Base-by-base conservation (phyloP, 2,797 vertebrate species). In the Benthosema pterotum region DNA sequence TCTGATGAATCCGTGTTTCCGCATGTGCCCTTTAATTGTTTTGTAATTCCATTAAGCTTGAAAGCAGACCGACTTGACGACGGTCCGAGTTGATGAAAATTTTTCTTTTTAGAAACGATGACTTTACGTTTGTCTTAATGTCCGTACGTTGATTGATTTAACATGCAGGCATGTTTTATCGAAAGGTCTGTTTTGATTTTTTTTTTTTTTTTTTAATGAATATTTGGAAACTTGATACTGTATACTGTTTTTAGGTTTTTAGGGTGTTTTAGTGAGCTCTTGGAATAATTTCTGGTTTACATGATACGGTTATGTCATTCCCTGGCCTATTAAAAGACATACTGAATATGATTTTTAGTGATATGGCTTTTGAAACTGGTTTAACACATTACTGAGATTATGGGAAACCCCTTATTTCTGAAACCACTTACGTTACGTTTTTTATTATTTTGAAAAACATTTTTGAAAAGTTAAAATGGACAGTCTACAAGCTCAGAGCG, bases 151-250 rank as follows among this genome's bases (percentile, higher is more conserved):
- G 65, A 67, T 74, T 87, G 65, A 67, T 91, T 91, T 90, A 92
- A 93, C 89, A 93, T 94, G 90, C 92, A 85, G 93, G 93, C 94
- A 92, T 94, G 92, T 95, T 93, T 80, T 83, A 83, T 83, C 83
- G 60, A 78, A n/a, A 86, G 42, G 60, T 67, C 60, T 70, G 67
- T 52, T 48, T n/a, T 57, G 52, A 66, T 47, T 46, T 55, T 51
- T 63, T 42, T 71, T 55, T n/a, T n/a, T n/a, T n/a, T n/a, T n/a
- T n/a, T n/a, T n/a, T n/a, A n/a, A n/a, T n/a, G n/a, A n/a, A n/a
- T 25, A 25, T 3, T 25, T 25, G 22, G 5, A 65, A 71, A 85
- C 72, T 82, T 83, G 64, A 71, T 67, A 25, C 22, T 25, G 22
- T 25, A 45, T 53, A 51, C 64, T 72, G 32, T 72, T 52, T 72